Conservation (phyloP, 2,888 invertebrate species). For the Pyralis farinalis region DNA sequence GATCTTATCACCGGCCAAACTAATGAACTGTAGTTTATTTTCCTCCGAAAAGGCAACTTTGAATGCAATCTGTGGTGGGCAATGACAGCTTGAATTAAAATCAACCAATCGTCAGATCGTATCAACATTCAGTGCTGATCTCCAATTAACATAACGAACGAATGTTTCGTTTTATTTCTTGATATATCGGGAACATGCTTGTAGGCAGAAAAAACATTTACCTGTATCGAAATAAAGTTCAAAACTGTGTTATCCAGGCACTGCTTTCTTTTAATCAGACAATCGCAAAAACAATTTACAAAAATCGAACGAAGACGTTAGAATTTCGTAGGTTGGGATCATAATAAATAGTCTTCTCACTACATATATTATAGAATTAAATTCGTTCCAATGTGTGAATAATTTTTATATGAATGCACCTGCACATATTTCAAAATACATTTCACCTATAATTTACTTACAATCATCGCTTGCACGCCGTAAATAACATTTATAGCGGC, state of each 20-base stretch:
- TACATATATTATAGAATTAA: too few relatives aligned
- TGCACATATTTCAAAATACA: slow-evolving; percentile 29
- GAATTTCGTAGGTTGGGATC: too few relatives aligned
- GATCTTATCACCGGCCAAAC: slow-evolving; percentile 23
- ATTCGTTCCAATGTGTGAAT: too few relatives aligned
- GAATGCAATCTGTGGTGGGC: slow-evolving; percentile 7
- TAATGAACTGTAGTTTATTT: slow-evolving; percentile 26
- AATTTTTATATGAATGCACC: background rate
- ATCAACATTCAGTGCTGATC: slow-evolving; percentile 29
- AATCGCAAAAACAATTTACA: too few relatives aligned
- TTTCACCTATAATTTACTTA: slow-evolving; percentile 38
- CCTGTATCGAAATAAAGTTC: background rate
- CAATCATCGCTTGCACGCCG: slow-evolving; percentile 35
- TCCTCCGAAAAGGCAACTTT: slow-evolving; percentile 4
- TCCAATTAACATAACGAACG: slow-evolving; percentile 33
- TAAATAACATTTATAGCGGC: slow-evolving; percentile 44
- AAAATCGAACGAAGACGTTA: too few relatives aligned
- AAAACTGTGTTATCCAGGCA: slow-evolving; percentile 1
- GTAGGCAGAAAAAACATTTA: background rate
- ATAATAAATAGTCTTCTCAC: too few relatives aligned
- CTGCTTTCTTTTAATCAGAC: too few relatives aligned
- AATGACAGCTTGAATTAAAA: slow-evolving; percentile 35
- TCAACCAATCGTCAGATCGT: slow-evolving; percentile 34
- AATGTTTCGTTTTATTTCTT: slow-evolving; percentile 19
- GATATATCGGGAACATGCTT: slow-evolving; percentile 3